Conservation (phyloP, 2,797 vertebrate genomes). For the Lepidocolaptes lacrymiger region DNA sequence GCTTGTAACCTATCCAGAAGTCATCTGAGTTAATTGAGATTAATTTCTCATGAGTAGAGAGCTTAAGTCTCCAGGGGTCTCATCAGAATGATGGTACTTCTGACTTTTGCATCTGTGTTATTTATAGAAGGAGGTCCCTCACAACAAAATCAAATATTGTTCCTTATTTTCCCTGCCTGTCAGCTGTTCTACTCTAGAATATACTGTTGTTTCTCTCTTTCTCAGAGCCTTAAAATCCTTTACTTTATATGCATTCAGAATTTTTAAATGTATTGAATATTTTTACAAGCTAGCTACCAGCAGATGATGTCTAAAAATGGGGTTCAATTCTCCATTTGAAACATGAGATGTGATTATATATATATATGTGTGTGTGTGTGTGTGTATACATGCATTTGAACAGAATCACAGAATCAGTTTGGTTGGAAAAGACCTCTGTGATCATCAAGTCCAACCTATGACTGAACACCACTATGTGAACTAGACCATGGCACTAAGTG, state of each 20-base stretch:
- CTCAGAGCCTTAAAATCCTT: not conserved
- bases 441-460: fast-evolving
- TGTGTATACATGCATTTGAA: not conserved
- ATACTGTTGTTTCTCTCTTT: not conserved
- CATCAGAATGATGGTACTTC: not conserved
- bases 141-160: conserved; percentile 31
- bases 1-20: not conserved
- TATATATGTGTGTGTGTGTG: no score
- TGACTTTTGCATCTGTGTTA: not conserved
- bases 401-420: not conserved
- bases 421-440: not conserved
- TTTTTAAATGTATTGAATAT: not conserved
- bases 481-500: not conserved
- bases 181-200: not conserved
- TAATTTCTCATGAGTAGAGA: conserved; percentile 1
- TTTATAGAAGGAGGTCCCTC: conserved; percentile 34
- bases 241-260: not conserved
- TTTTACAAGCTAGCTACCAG: not conserved
- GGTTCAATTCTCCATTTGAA: not conserved
- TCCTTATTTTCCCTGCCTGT: not conserved
- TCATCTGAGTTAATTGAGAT: conserved; percentile 22
- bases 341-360: not conserved
- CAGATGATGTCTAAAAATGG: not conserved
- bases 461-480: not conserved
- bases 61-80: not conserved